Conservation (phyloP, 2,113 vertebrate genomes). For the Hemichromis elongatus region DNA sequence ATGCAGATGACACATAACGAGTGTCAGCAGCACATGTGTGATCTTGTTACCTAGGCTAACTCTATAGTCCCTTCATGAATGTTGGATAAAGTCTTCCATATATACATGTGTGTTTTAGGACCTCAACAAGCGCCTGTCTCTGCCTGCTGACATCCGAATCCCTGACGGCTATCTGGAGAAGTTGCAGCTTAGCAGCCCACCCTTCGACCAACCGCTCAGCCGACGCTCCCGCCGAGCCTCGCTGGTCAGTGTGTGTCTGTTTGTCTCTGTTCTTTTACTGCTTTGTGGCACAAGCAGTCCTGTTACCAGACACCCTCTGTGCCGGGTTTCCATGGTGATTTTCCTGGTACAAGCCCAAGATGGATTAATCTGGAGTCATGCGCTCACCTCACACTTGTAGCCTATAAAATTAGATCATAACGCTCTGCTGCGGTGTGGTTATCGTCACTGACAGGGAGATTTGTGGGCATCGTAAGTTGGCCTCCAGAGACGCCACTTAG, state of each 20-base stretch:
- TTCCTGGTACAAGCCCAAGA: neutral
- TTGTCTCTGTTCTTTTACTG: neutral
- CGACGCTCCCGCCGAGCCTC: slow-evolving; percentile 93
- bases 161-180: slow-evolving; percentile 97
- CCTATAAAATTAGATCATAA: slow-evolving; percentile 11
- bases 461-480: neutral
- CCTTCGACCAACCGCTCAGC: slow-evolving; percentile 95
- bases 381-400: neutral
- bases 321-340: slow-evolving; percentile 53
- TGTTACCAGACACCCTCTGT: neutral
- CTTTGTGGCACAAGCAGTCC: neutral
- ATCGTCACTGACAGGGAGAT: neutral
- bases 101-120: slow-evolving; percentile 73
- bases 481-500: neutral
- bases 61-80: neutral
- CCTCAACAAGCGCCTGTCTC: slow-evolving; percentile 94
- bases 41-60: neutral
- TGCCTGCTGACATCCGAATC: slow-evolving; percentile 97
- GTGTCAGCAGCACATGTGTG: neutral
- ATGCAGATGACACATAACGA: neutral
- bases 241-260: slow-evolving; percentile 68
- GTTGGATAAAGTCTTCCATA: neutral
- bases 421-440: neutral
- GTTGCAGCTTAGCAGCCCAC: slow-evolving; percentile 91
- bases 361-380: slow-evolving; percentile 23